A percentile compares a stretch with the other conserved stretches of the same genome.
Conservation (phyloP, 2,113 vertebrate genomes). For the Lichenostomus cassidix region DNA sequence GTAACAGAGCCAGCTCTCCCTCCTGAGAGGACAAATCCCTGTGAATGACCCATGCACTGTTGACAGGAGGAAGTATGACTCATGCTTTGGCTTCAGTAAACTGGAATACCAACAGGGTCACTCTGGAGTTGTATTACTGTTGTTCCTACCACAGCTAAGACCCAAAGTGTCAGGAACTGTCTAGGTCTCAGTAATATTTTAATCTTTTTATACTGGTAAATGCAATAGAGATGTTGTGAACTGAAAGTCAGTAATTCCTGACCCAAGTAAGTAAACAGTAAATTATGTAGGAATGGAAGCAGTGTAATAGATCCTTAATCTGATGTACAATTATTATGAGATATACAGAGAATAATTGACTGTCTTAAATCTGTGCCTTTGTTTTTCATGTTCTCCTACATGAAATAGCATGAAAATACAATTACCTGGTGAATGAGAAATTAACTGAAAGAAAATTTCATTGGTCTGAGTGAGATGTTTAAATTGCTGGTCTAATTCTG, state of each 20-base stretch:
- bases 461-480: neutral
- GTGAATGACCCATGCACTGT: neutral
- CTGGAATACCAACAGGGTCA: neutral
- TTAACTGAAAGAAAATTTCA: neutral
- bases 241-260: neutral
- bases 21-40: neutral
- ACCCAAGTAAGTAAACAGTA: neutral
- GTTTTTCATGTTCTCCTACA: neutral
- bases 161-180: neutral
- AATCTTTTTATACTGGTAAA: neutral
- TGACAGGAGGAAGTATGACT: neutral
- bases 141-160: neutral
- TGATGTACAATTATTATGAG: neutral
- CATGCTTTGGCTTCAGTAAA: neutral
- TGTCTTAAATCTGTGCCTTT: neutral
- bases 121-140: neutral
- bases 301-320: neutral
- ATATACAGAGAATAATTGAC: neutral
- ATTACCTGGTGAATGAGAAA: neutral
- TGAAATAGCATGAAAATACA: neutral
- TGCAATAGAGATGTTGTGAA: neutral
- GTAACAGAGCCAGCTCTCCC: neutral
- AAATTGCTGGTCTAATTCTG: neutral
- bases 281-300: neutral
- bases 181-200: neutral